These are phyloP conservation scores for Pelusios castaneus DNA, from an alignment of 2,113 vertebrate genomes.

Conservation along the genomic window DNA sequence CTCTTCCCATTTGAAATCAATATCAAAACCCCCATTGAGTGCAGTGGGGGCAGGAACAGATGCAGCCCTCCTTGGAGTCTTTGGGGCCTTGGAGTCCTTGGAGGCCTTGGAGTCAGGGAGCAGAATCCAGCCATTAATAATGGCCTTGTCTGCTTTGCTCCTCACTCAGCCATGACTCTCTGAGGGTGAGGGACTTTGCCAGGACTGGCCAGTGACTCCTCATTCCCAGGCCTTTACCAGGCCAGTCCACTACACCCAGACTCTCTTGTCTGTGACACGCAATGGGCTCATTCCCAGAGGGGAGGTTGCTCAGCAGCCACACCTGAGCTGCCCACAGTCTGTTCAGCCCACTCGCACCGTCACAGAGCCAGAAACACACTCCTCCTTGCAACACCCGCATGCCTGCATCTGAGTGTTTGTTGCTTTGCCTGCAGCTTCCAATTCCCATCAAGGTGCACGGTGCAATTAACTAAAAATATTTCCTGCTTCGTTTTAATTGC, in stretches of 20 bases:
- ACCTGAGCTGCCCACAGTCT: background rate
- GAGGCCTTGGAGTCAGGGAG: background rate
- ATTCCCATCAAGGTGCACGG: conserved; percentile 71
- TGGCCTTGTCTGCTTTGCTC: background rate
- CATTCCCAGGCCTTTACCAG: background rate
- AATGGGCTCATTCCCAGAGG: accelerated
- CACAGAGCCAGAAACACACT: conserved; percentile 29
- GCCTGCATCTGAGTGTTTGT: conserved; percentile 60
- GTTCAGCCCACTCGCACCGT: background rate
- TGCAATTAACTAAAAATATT: conserved; percentile 73
- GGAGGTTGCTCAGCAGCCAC: background rate
- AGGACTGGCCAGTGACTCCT: accelerated
- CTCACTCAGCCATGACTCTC: accelerated
- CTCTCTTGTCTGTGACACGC: background rate
- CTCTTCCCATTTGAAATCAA: background rate
- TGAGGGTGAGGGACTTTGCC: background rate
- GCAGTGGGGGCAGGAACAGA: background rate
- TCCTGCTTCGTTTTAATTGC: conserved; percentile 67
- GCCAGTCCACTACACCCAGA: accelerated
- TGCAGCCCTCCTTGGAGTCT: background rate
- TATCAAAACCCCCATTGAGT: background rate
- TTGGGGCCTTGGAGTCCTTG: background rate
- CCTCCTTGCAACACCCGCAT: conserved; percentile 60
- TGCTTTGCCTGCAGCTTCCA: conserved; percentile 71
- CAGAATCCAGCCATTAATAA: background rate